Base-by-base conservation (phyloP, 2,797 vertebrate species). In the Mycteria americana region DNA sequence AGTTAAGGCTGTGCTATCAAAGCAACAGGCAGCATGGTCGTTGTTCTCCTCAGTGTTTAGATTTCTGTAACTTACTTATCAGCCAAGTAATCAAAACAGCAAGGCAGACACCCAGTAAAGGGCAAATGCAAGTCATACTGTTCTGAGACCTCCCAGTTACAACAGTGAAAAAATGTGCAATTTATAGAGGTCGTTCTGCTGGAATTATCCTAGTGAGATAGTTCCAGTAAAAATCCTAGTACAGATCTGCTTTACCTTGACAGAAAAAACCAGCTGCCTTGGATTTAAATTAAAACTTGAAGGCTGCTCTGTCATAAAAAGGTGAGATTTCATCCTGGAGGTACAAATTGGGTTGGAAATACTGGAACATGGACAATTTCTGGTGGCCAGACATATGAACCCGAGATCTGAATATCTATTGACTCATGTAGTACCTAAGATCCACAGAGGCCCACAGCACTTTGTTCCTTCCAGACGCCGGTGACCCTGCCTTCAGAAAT, bases 51-150 rank as follows among this genome's bases (percentile, higher is more conserved):
- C 74, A 37, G 37, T 92, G 93, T 93, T 96, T 92, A 76, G 46
- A 91, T 93, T 90, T 65, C 63, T 96, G 80, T 73, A 79, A 45
- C 54, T 73, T 63, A 62, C 54, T 94, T 92, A 94, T 91, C 77
- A 73, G 19, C 11, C 22, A 67, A 93, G 22, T 56, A 87, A 95
- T 85, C 88, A 92, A 84, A 97, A 89, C 69, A 89, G 48, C 51
- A 82, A 94, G 35, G 46, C 65, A 94, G 91, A 90, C 21, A 3
- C 50, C 41, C 70, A 67, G 53, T 39, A 82, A 90, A 90, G 67
- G 63, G 25, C 68, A 92, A 91, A 85, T 22, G 13, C 37, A 48
- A 69, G 37, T 59, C 78, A 23, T 13, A 31, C 37, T 54, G 30
- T 59, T 86, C 76, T 59, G 65, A 96, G 74, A 87, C 73, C 62